Evolutionary conservation across 2,888 invertebrate genomes (phyloP), one percentile per base, ranked within the genome.

Genomic region (Arge pagana): DNA sequence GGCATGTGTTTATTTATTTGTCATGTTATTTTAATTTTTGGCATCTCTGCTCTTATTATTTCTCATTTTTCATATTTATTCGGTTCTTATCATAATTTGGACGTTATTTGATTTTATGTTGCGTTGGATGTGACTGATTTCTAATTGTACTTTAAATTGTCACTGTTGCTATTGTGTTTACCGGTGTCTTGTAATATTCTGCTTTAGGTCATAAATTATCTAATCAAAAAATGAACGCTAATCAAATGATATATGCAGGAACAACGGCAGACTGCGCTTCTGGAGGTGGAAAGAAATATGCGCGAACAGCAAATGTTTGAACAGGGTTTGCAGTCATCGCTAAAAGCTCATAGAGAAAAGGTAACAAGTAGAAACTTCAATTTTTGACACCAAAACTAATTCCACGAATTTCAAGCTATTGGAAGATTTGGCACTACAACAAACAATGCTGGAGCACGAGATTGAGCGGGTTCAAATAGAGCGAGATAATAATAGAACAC

Each of bases 401-500:
- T n/a, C 8, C 26, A 11, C 26, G 18, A 54, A 54, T 45, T 68
- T 74, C 57, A 59, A 82, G 81, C 74, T 83, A 23, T 62, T 82
- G 58, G 78, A 78, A 58, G 77, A 81, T 66, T 77, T 88, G 59
- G 76, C 84, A 49, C 70, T 82, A 66, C 83, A 87, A 66, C 88
- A 89, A 75, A 80, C 79, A 52, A 82, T 83, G 64, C 75, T 88
- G 33, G 88, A 89, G 67, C 77, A 76, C 56, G 83, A 88, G 74
- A 82, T 90, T 58, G 82, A 81, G 53, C 85, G 84, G 77, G 80
- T 89, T 52, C 89, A 89, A 63, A 83, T 81, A 67, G 80, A 81
- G 59, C 85, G 82, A 73, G 88, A 89, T 68, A 67, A 60, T 4
- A 72, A 75, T 52, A 64, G 71, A 56, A 52, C 62, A 16, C 63